Conservation (phyloP, 2,888 invertebrate species). For the Palloptera scutellata region DNA sequence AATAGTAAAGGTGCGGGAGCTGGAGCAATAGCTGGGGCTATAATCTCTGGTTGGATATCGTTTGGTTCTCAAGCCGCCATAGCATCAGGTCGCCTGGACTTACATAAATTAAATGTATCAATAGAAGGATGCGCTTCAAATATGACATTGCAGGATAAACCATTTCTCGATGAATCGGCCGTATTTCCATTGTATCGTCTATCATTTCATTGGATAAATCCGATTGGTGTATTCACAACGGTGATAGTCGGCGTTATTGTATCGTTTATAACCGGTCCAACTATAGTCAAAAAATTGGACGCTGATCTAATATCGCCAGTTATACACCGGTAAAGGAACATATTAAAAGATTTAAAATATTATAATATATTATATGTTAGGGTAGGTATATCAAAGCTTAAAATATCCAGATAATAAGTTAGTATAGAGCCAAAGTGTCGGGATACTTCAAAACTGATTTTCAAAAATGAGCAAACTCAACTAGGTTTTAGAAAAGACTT, state of each 20-base stretch:
- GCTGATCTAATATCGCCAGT: slow-evolving; percentile 70
- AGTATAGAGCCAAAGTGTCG: too few relatives aligned
- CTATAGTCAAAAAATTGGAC: slow-evolving; percentile 66
- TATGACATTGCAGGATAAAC: slow-evolving; percentile 38
- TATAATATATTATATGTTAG: too few relatives aligned
- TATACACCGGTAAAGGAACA: slow-evolving; percentile 64
- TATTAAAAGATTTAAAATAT: not conserved
- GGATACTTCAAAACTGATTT: too few relatives aligned
- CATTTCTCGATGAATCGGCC: slow-evolving; percentile 63
- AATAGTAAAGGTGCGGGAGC: slow-evolving; percentile 72
- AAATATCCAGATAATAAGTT: too few relatives aligned
- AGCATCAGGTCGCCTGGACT: slow-evolving; percentile 69
- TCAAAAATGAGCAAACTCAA: too few relatives aligned
- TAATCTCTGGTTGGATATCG: slow-evolving; percentile 71
- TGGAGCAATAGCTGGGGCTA: slow-evolving; percentile 71
- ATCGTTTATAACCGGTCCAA: slow-evolving; percentile 69
- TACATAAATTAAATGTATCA: slow-evolving; percentile 68
- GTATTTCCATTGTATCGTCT: slow-evolving; percentile 79
- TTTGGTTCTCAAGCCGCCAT: slow-evolving; percentile 74
- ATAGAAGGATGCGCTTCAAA: slow-evolving; percentile 62
- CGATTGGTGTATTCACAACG: slow-evolving; percentile 74
- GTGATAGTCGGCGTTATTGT: slow-evolving; percentile 74
- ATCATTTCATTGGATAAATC: slow-evolving; percentile 84
- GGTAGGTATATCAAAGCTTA: too few relatives aligned
- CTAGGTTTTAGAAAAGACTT: too few relatives aligned